These are phyloP conservation scores for Folsomia manolachei DNA, from an alignment of 2,888 invertebrate genomes.

Conservation along the genomic window DNA sequence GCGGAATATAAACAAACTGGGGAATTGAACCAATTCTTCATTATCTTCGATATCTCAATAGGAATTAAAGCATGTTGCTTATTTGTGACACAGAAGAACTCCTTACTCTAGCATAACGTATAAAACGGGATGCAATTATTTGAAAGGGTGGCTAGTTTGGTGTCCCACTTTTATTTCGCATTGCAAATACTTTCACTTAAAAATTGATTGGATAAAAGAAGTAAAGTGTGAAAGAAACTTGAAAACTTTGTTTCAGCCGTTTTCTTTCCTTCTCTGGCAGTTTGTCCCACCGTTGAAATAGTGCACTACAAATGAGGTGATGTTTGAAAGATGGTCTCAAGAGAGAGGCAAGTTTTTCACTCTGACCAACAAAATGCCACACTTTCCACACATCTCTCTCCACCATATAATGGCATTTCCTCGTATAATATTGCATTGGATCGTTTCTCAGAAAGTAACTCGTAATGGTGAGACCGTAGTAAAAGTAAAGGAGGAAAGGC, in stretches of 20 bases:
- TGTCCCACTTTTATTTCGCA: background rate
- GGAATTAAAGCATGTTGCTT: too few species aligned
- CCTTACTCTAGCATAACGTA: too few species aligned
- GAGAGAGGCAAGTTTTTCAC: slow-evolving; percentile 38
- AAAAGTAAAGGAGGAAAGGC: slow-evolving; percentile 2
- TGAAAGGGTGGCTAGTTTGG: too few species aligned
- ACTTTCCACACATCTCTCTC: slow-evolving; percentile 18
- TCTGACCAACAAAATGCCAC: slow-evolving; percentile 1
- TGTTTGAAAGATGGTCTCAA: slow-evolving; percentile 42
- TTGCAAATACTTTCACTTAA: background rate
- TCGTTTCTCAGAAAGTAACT: background rate
- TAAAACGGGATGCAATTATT: too few species aligned
- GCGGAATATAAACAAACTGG: too few species aligned
- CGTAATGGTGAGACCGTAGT: background rate
- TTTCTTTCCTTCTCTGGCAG: background rate
- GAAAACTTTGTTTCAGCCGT: slow-evolving; percentile 3
- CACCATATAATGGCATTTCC: slow-evolving; percentile 13
- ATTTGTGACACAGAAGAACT: too few species aligned
- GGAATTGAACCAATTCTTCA: too few species aligned
- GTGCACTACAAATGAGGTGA: slow-evolving; percentile 37
- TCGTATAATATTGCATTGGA: slow-evolving; percentile 18
- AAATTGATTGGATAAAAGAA: slow-evolving; percentile 5
- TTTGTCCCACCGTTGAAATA: slow-evolving; percentile 28
- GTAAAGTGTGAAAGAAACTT: background rate
- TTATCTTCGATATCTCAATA: too few species aligned